Evolutionary conservation across 2,113 vertebrate genomes (phyloP).

Genomic region (Calyptommatus sinebrachiatus): DNA sequence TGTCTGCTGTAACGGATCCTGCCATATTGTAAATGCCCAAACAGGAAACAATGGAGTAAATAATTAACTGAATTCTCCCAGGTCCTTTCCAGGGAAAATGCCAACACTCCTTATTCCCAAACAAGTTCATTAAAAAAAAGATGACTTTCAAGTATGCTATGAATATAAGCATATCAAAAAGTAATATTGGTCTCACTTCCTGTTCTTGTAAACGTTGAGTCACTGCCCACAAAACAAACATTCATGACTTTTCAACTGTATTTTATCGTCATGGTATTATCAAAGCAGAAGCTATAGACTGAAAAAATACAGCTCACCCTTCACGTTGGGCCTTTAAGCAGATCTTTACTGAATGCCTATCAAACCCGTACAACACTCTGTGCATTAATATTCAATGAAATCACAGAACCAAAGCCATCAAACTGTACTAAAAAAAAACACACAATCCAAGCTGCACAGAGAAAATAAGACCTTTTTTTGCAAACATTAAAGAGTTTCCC

Average conservation of each 20-base stretch:
- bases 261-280: not conserved
- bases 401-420: not conserved
- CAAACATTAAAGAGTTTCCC: not conserved
- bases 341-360: no score
- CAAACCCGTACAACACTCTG: no score
- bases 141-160: no score
- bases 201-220: not conserved
- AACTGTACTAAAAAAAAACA: not conserved
- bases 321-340: no score
- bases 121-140: not conserved
- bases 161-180: not conserved
- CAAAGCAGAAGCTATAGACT: no score
- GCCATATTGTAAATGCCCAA: not conserved
- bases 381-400: no score
- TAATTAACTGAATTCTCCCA: not conserved
- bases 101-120: not conserved
- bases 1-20: no score
- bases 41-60: not conserved
- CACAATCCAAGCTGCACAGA: not conserved
- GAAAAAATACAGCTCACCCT: not conserved
- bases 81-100: not conserved
- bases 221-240: conserved; percentile 6
- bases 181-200: not conserved
- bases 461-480: not conserved
- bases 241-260: not conserved